phyloP scores from a whole-genome alignment of 2,113 vertebrate genomes.

The Gallinago undulata region DNA sequence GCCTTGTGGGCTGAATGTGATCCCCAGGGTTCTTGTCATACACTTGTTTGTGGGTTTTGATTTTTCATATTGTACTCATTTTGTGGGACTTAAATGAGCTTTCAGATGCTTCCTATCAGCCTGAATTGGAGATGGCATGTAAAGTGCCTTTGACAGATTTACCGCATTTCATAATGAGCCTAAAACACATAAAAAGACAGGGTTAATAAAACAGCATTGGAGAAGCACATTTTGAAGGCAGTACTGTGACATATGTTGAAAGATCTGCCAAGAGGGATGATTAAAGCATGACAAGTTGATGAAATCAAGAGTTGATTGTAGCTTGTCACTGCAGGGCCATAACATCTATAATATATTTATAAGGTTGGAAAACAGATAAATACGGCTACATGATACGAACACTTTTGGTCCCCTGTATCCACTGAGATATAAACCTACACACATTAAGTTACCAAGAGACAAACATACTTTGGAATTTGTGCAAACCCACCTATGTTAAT shows the following conservation, averaged over 20 bases:
- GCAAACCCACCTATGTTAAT: background rate
- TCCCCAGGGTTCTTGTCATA: constrained; percentile 11
- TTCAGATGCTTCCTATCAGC: constrained; percentile 22
- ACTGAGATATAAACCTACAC: background rate
- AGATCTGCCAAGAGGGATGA: constrained; percentile 53
- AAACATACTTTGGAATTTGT: background rate
- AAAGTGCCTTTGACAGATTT: constrained; percentile 35
- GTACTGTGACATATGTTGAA: constrained; percentile 39
- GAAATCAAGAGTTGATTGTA: constrained; percentile 63
- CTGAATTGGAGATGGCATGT: background rate
- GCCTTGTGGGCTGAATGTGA: background rate
- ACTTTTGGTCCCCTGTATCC: background rate
- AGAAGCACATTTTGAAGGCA: constrained; percentile 16
- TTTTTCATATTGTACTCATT: constrained; percentile 32
- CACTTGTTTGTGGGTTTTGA: constrained; percentile 26
- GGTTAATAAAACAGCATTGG: constrained; percentile 54
- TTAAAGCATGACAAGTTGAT: constrained; percentile 58
- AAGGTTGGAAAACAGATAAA: constrained; percentile 21
- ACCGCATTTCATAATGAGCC: background rate
- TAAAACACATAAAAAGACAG: constrained; percentile 64
- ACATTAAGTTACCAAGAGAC: background rate
- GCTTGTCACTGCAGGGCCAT: constrained; percentile 51
- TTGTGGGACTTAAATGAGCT: constrained; percentile 14
- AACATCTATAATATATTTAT: constrained; percentile 40
- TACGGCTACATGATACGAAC: background rate